Evolutionary conservation across 2,888 invertebrate genomes (phyloP), one percentile per base, ranked within the genome.

Genomic region (Schrankia costaestrigalis): DNA sequence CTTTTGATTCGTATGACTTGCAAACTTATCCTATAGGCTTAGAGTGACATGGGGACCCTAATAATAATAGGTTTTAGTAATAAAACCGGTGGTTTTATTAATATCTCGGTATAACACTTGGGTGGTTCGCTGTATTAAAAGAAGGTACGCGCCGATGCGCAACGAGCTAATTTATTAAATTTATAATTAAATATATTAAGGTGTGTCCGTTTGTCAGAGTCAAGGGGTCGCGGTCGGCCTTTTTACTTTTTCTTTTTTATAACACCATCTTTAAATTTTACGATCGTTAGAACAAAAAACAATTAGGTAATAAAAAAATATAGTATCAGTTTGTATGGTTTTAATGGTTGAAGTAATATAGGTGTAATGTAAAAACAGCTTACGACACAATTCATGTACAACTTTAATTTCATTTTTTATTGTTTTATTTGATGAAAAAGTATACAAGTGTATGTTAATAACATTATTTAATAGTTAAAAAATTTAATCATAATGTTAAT

Each of bases 101-200:
- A 64, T 59, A 64, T 71, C 66, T 67, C 58, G 55, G 65, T 63
- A 66, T 50, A 49, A 58, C 55, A 59, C 66, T 62, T 66, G 68
- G 69, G 66, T 67, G 72, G 63, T 55, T 56, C 39, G 38, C 25
- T 48, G 51, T 55, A 34, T 53, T 46, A 43, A 39, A 43, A 35
- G 46, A 39, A 40, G 41, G 31, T 34, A 55, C 31, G 46, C 49
- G 43, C 46, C 71, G 71, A 65, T 66, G 75, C 71, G 56, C 52
- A 59, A 37, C 65, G 54, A 54, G 38, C 72, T 79, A 79, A 79
- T 82, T 38, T 81, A 78, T 75, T 63, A 75, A 77, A 72, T 74
- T 76, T 66, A 69, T 78, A 78, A 78, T 80, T 74, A 75, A 74
- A 75, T 77, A 63, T 76, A 75, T 72, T 65, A 52, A 56, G 56